Base-by-base conservation (phyloP, 2,797 vertebrate species). In the Notolabrus celidotus region DNA sequence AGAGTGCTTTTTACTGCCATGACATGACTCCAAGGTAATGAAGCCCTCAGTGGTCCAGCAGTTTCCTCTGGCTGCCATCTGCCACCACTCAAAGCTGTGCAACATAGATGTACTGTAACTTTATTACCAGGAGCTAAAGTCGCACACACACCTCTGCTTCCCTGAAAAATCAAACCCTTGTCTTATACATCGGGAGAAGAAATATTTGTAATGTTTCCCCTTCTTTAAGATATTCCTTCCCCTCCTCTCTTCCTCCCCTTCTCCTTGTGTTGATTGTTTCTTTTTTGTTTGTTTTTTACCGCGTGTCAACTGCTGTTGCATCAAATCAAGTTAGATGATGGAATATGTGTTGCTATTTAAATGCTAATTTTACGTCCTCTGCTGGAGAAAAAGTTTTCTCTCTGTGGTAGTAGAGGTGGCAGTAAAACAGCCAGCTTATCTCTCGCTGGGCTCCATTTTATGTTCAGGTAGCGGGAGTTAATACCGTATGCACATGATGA, bases 261-360 rank as follows among this genome's bases (percentile, higher is more conserved):
- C 41, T 51, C 16, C 27, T 62, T 43, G 34, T 62, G 62, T 68
- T 74, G 23, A 61, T 79, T 45, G 45, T 67, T 65, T 86, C 75
- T 83, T 57, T 59, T 70, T 73, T 36, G 34, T 36, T 80, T 58
- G 61, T 79, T 66, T 36, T 79, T 80, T 58, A 54, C 60, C 34
- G 41, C 64, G 59, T 78, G 76, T 80, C 71, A 79, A 75, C 70
- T 71, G 67, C 66, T 75, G 71, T 80, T 74, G 79, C 80, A 76
- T 85, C 73, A 81, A 80, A 84, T 86, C 78, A 84, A 52, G 61
- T 77, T 67, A 31, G 47, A 67, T 52, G 57, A 41, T 38, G 61
- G 58, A 70, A 70, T 56, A 55, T 62, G 25, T 71, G 77, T 59
- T 74, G 86, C 77, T 85, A 90, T 90, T 91, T 90, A 89, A 88